A percentile compares a stretch with the other conserved stretches of the same genome.
These are phyloP conservation scores for Pollenia griseotomentosa DNA, from an alignment of 2,888 invertebrate species.

Conservation along the genomic window DNA sequence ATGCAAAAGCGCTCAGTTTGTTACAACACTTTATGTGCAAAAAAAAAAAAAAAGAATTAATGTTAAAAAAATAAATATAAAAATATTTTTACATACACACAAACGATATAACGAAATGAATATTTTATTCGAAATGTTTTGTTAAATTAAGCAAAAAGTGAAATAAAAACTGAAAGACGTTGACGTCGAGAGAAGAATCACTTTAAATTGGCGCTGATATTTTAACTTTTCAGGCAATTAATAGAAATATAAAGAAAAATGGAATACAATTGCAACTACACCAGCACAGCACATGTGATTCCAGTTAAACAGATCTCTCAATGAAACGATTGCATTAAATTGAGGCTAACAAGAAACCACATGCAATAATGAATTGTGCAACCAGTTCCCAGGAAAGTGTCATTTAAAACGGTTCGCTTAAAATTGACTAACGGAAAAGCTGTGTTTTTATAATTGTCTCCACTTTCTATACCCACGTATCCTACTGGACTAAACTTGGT, in stretches of 20 bases:
- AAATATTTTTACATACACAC: not conserved
- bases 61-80: not conserved
- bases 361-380: conserved; percentile 59
- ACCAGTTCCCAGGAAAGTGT: conserved; percentile 64
- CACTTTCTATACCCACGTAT: not conserved
- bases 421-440: conserved; percentile 15
- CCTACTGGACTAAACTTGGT: not conserved
- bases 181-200: conserved; percentile 31
- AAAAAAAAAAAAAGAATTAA: conserved; percentile 15
- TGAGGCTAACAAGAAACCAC: conserved; percentile 49
- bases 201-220: conserved; percentile 72
- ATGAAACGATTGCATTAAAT: conserved; percentile 35
- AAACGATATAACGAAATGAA: conserved; percentile 1
- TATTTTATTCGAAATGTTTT: not conserved
- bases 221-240: conserved; percentile 61
- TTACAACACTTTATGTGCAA: conserved; percentile 27
- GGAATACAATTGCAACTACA: conserved; percentile 25
- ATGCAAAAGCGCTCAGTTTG: conserved; percentile 20
- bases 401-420: conserved; percentile 56
- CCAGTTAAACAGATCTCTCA: conserved; percentile 60
- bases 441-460: not conserved
- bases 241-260: conserved; percentile 43
- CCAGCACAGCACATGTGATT: conserved; percentile 58
- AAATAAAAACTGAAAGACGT: conserved; percentile 23
- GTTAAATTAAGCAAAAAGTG: not conserved